Percentiles rank a stretch among this genome's conserved stretches.
Conservation (phyloP, 2,888 invertebrate species). For the Anarsia innoxiella region DNA sequence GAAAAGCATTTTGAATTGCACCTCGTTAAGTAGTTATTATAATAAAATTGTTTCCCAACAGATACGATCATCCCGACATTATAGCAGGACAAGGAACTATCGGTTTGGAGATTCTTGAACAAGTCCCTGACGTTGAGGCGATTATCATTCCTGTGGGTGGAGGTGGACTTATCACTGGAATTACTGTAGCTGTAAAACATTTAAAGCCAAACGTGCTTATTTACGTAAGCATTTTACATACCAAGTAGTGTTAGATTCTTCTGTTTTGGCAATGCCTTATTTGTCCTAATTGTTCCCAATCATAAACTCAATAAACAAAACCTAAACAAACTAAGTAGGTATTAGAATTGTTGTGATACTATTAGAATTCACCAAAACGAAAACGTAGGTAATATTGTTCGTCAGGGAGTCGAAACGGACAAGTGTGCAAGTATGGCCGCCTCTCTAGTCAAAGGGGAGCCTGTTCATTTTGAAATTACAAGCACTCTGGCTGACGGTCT, state of each 20-base stretch:
- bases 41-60: no score
- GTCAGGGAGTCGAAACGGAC: slow-evolving; percentile 92
- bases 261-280: background rate
- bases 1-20: no score
- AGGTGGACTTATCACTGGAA: slow-evolving; percentile 88
- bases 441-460: slow-evolving; percentile 81
- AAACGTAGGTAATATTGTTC: background rate
- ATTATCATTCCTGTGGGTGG: slow-evolving; percentile 91
- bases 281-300: background rate
- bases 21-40: background rate
- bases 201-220: background rate
- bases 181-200: slow-evolving; percentile 3
- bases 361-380: background rate
- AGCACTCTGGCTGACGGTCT: slow-evolving; percentile 92
- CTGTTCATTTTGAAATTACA: slow-evolving; percentile 78
- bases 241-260: background rate
- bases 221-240: slow-evolving; percentile 1
- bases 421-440: slow-evolving; percentile 89
- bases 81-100: slow-evolving; percentile 91
- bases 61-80: slow-evolving; percentile 90
- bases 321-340: background rate
- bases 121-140: slow-evolving; percentile 86
- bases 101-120: slow-evolving; percentile 88
- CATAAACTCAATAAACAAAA: background rate
- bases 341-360: background rate